Percentiles rank a stretch among this genome's conserved stretches.
Conservation (phyloP, 1,140 invertebrate genomes). For the Gonatopus flavifemur region DNA sequence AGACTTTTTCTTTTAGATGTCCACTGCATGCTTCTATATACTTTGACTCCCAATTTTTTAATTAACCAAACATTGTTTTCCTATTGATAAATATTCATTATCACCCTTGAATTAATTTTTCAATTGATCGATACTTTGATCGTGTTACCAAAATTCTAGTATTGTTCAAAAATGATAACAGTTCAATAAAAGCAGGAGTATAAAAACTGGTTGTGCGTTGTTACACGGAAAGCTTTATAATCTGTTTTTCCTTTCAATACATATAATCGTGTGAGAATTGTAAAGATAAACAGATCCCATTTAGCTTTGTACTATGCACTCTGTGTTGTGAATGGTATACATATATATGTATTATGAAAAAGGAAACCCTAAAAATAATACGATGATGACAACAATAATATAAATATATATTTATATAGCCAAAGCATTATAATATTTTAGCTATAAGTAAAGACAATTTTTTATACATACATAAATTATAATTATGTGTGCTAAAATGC, state of each 20-base stretch:
- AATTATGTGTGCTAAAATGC: constrained; percentile 45
- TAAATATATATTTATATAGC: constrained; percentile 53
- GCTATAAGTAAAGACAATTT: constrained; percentile 57
- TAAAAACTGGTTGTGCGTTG: constrained; percentile 56
- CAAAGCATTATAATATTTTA: constrained; percentile 57
- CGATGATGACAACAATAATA: constrained; percentile 36
- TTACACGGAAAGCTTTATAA: constrained; percentile 45
- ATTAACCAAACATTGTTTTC: too few relatives aligned
- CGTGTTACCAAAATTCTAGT: too few relatives aligned
- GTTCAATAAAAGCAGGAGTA: constrained; percentile 54
- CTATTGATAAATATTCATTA: too few relatives aligned
- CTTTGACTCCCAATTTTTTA: too few relatives aligned
- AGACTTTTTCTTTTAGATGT: too few relatives aligned
- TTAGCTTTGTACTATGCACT: constrained; percentile 59
- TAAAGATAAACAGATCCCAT: constrained; percentile 36
- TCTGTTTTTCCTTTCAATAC: constrained; percentile 31
- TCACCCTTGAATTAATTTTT: too few relatives aligned
- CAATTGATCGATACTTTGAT: too few relatives aligned
- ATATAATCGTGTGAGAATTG: constrained; percentile 32
- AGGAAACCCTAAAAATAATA: constrained; percentile 39
- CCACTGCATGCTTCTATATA: too few relatives aligned
- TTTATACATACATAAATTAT: constrained; percentile 52
- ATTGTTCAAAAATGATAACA: constrained; percentile 32
- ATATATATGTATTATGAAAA: constrained; percentile 26
- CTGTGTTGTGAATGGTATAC: constrained; percentile 59